Conservation (phyloP, 2,113 vertebrate species). For the Rafetus swinhoei region DNA sequence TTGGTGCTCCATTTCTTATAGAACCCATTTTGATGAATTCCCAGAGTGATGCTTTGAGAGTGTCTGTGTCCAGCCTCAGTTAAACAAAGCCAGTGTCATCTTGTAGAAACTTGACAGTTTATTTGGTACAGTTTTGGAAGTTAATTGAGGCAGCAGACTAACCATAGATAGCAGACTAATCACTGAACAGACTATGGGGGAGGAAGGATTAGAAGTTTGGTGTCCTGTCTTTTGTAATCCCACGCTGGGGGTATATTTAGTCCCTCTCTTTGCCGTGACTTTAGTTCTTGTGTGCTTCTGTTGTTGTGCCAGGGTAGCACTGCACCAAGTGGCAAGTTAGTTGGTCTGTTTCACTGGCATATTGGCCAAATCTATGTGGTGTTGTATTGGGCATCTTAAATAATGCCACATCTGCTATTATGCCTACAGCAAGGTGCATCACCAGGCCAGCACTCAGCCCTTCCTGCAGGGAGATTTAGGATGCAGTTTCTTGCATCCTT, state of each 20-base stretch:
- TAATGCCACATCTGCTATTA: not conserved
- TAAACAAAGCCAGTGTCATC: not conserved
- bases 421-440: not conserved
- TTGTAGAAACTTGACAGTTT: not conserved
- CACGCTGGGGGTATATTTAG: conserved; percentile 28
- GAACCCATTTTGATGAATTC: not conserved
- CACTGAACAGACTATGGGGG: not conserved
- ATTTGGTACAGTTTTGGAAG: not conserved
- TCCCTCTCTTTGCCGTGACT: conserved; percentile 21
- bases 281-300: not conserved
- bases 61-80: not conserved
- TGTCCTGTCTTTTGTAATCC: conserved; percentile 30
- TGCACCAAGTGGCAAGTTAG: not conserved
- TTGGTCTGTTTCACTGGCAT: not conserved
- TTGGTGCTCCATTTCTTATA: not conserved
- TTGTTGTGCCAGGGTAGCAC: not conserved
- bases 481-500: too few relatives aligned
- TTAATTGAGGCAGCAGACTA: conserved; percentile 38
- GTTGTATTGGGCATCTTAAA: not conserved
- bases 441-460: too few relatives aligned
- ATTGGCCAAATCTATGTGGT: not conserved
- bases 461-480: too few relatives aligned
- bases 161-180: not conserved
- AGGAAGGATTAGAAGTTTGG: conserved; percentile 10
- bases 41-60: not conserved